Evolutionary conservation across 2,888 invertebrate species (phyloP), one percentile per base, ranked within the genome.

Genomic region (Ormyrus rosae): DNA sequence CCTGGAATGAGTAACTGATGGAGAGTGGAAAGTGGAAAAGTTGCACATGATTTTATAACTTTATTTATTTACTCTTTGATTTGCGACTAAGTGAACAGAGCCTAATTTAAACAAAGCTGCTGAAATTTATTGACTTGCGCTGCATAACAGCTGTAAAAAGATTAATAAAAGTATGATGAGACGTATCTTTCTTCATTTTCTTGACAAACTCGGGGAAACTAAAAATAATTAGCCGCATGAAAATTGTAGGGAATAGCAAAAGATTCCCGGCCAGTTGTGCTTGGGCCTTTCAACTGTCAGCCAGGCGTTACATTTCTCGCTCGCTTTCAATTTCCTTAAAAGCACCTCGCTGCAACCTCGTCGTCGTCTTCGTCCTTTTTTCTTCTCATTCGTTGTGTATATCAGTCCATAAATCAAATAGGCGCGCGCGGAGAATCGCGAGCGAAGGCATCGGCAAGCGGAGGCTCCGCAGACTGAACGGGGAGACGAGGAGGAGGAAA

Each of bases 391-490:
- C 45, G 63, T 19, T 48, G 56, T n/a, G 58, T 71, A 46, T 77
- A 78, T 75, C 71, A 72, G 75, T 78, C 67, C 67, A 75, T 78
- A 81, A 81, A 81, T 81, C 75, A 78, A 81, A 78, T 78, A 78
- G 78, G 67, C 80, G 63, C 13, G 45, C 55, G 70, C 34, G 51
- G 19, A 74, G 63, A 74, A 73, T 71, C 68, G 60, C 70, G 19
- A 19, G 19, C 19, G 19, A 19, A 19, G 19, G 19, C 19, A 19
- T 19, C 19, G 19, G 19, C 19, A 19, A 19, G 19, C 19, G 19
- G 19, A 19, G 19, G 19, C 2, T 19, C 19, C 19, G 19, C 19
- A 19, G 19, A 19, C 19, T 19, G 74, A 72, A 72, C 70, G 69
- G 67, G 61, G 67, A 70, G 60, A 56, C 48, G n/a, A 5, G 11